Evolutionary conservation across 1,140 invertebrate species (phyloP).

Genomic region (Drosophila subobscura): DNA sequence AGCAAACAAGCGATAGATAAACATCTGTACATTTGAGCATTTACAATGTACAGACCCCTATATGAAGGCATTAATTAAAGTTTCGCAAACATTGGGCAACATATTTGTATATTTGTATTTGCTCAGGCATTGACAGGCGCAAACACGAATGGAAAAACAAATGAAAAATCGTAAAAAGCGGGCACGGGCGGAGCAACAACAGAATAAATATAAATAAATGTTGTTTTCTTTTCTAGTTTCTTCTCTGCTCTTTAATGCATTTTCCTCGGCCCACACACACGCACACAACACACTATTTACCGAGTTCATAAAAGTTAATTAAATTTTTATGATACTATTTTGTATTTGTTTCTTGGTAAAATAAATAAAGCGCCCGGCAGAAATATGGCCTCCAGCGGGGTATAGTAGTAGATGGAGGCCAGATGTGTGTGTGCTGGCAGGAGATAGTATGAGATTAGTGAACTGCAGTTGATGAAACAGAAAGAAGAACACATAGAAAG

Average conservation of each 20-base stretch:
- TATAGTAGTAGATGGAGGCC: conserved; percentile 24
- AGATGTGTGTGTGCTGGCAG: conserved; percentile 3
- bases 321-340: conserved; percentile 74
- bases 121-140: conserved; percentile 60
- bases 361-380: conserved; percentile 59
- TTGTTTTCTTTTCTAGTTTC: conserved; percentile 34
- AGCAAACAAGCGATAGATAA: conserved; percentile 37
- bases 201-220: conserved; percentile 43
- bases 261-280: conserved; percentile 13
- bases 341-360: conserved; percentile 75
- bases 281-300: conserved; percentile 57
- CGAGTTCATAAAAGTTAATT: conserved; percentile 80
- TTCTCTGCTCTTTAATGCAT: conserved; percentile 46
- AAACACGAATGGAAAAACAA: conserved; percentile 49
- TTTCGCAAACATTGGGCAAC: conserved; percentile 52
- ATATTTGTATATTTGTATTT: conserved; percentile 36
- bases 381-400: conserved; percentile 19
- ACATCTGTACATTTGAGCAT: conserved; percentile 10
- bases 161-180: conserved; percentile 56
- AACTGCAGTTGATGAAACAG: conserved; percentile 43
- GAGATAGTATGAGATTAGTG: conserved; percentile 65
- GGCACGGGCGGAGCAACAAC: not conserved
- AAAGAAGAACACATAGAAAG: no score
- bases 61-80: conserved; percentile 66
- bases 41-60: not conserved